Evolutionary conservation across 2,888 invertebrate species (phyloP).

Genomic region (Gnatocerus cornutus): DNA sequence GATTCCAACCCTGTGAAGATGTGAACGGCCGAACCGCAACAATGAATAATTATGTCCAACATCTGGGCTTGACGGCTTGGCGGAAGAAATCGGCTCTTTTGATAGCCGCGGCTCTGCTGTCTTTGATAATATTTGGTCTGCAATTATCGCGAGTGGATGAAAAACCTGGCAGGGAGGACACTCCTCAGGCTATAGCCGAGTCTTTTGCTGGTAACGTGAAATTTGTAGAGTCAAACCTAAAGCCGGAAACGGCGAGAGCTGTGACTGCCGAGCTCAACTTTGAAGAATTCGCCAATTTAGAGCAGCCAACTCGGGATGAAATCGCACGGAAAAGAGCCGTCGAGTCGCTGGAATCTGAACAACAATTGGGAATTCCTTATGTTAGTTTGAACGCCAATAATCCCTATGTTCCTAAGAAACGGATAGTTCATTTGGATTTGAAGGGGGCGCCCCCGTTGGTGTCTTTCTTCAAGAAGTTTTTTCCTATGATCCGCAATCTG

Average conservation of each 20-base stretch:
- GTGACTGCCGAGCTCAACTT: constrained; percentile 52
- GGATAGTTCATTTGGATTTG: constrained; percentile 85
- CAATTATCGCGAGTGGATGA: constrained; percentile 67
- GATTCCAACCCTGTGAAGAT: neutral
- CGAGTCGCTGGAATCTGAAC: constrained; percentile 63
- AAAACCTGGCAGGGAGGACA: constrained; percentile 55
- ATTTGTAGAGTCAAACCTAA: constrained; percentile 60
- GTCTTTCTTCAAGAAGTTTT: constrained; percentile 74
- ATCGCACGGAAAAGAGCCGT: constrained; percentile 59
- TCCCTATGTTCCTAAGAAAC: constrained; percentile 72
- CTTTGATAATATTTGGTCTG: constrained; percentile 70
- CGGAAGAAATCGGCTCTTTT: constrained; percentile 72
- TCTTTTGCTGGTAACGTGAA: constrained; percentile 59
- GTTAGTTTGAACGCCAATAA: constrained; percentile 68
- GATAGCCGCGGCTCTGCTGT: constrained; percentile 66
- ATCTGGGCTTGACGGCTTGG: constrained; percentile 71
- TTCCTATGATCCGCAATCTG: constrained; percentile 75
- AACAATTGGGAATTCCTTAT: constrained; percentile 70
- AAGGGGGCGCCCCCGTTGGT: constrained; percentile 86
- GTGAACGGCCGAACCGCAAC: neutral
- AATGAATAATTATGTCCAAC: constrained; percentile 67
- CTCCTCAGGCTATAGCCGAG: constrained; percentile 55
- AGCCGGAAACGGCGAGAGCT: constrained; percentile 46
- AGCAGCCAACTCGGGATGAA: constrained; percentile 68
- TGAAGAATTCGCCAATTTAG: constrained; percentile 63